Conservation (phyloP, 2,797 vertebrate genomes). For the Pantherophis alleghaniensis region DNA sequence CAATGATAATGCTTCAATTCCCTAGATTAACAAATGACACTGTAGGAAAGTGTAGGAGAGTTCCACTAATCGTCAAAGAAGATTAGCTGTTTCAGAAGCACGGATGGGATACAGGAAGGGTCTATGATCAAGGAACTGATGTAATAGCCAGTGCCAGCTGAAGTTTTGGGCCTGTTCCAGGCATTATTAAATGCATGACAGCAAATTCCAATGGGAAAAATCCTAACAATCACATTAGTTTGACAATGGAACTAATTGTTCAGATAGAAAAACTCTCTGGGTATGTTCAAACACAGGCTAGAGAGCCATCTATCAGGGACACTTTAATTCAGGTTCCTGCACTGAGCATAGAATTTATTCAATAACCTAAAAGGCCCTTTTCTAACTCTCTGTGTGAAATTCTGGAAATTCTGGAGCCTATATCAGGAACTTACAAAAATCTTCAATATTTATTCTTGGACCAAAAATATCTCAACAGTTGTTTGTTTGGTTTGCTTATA, state of each 20-base stretch:
- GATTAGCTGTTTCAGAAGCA: conserved; percentile 29
- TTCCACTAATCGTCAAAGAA: not conserved
- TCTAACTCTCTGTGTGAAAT: not conserved
- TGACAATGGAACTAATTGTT: not conserved
- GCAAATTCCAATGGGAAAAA: not conserved
- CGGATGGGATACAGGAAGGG: not conserved
- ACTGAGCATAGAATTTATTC: not conserved
- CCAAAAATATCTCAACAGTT: not conserved
- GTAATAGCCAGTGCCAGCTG: not conserved
- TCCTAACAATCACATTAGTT: not conserved
- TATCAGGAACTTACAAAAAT: not conserved
- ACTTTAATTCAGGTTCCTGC: not conserved
- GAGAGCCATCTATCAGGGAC: not conserved
- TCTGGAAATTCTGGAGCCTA: not conserved
- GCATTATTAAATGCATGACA: not conserved
- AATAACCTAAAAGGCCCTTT: not conserved
- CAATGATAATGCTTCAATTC: conserved; percentile 37
- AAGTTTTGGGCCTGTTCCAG: not conserved
- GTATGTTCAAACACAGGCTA: not conserved
- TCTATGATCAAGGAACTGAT: conserved; percentile 11
- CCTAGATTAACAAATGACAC: not conserved
- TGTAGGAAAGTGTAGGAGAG: conserved; percentile 16
- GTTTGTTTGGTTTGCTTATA: not conserved
- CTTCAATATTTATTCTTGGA: not conserved
- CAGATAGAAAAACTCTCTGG: not conserved